A percentile compares a stretch with the other conserved stretches of the same genome.
phyloP scores from a whole-genome alignment of 2,113 vertebrate species.

The Scytalopus superciliaris region DNA sequence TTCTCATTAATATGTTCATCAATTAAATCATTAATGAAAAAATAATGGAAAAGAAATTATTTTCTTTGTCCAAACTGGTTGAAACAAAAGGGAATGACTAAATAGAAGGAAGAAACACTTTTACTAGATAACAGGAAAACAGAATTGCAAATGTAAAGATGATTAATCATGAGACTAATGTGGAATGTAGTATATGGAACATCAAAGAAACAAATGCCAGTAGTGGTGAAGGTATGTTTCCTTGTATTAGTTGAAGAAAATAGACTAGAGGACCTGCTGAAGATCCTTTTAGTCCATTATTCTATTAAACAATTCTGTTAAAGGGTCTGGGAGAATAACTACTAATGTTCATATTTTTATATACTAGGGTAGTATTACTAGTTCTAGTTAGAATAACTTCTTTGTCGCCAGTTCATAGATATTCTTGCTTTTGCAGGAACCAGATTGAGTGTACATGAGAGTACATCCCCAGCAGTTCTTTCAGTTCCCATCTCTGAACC shows the following conservation, averaged over 20 bases:
- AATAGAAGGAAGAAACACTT: neutral
- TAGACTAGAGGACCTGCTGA: neutral
- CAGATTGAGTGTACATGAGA: neutral
- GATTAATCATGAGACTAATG: neutral
- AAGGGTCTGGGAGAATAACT: neutral
- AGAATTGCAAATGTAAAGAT: neutral
- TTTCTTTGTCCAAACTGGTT: neutral
- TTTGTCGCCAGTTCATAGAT: neutral
- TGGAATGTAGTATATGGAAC: neutral
- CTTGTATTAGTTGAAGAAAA: neutral
- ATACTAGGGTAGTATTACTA: neutral
- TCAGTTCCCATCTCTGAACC: neutral
- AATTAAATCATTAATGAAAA: neutral
- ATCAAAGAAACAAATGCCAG: neutral
- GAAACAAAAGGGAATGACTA: neutral
- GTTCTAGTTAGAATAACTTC: neutral
- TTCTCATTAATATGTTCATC: neutral
- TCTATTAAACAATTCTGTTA: neutral
- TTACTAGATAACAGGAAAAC: neutral
- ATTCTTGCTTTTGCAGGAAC: neutral
- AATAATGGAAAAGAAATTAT: neutral
- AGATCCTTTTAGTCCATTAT: neutral
- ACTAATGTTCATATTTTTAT: neutral
- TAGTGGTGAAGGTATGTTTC: neutral
- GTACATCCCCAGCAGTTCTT: neutral